Percentiles rank a stretch among this genome's conserved stretches.
These are phyloP conservation scores for Paguma larvata DNA, from an alignment of 2,797 vertebrate species.

Conservation along the genomic window DNA sequence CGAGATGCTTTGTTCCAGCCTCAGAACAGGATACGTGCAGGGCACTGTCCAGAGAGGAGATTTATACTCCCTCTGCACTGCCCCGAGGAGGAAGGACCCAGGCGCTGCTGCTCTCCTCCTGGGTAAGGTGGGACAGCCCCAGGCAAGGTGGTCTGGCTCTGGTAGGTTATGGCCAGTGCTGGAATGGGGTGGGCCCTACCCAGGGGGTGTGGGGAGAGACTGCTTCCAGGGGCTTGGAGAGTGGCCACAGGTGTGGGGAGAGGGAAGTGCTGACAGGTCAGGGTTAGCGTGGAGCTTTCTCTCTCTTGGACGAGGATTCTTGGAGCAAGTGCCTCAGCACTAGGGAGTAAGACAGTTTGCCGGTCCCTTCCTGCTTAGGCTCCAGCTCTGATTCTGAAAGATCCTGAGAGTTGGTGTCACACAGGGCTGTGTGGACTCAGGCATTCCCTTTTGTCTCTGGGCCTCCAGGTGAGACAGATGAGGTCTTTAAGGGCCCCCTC, in stretches of 20 bases:
- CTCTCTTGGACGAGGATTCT: neutral
- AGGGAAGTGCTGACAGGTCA: neutral
- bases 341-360: neutral
- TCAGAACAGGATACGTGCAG: conserved; percentile 31
- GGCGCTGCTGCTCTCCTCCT: neutral
- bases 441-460: neutral
- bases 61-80: neutral
- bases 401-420: neutral
- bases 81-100: neutral
- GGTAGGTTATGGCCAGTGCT: neutral
- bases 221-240: neutral
- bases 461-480: neutral
- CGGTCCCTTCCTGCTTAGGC: neutral
- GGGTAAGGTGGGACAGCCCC: neutral
- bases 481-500: neutral
- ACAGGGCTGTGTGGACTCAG: neutral
- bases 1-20: neutral
- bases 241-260: neutral
- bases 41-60: neutral
- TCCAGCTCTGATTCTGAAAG: neutral
- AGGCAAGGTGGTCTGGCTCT: neutral
- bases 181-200: neutral
- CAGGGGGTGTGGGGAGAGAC: neutral
- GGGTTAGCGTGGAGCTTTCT: neutral
- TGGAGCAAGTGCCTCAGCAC: neutral